Evolutionary conservation across 2,888 invertebrate genomes (phyloP), one percentile per base, ranked within the genome.

Genomic region (Phasia obesa): DNA sequence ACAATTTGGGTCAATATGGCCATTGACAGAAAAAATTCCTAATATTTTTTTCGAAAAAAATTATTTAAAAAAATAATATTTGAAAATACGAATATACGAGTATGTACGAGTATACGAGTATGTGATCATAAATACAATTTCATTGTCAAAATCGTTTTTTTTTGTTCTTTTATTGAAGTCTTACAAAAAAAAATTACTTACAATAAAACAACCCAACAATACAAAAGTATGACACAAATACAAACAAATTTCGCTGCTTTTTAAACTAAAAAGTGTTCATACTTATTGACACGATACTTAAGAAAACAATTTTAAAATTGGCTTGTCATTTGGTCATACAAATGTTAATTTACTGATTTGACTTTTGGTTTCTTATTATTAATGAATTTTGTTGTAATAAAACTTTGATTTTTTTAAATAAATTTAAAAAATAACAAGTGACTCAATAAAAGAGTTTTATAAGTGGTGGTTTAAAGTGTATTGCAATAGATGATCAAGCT

Each of bases 121-220:
- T 17, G 6, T 27, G 4, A 9, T 47, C 17, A 7, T 47, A 13
- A 13, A 60, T 11, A 67, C 57, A 60, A 67, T 51, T 69, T 76
- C 76, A 71, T 42, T 78, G 65, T 71, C 71, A 78, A 65, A 78
- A 17, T 65, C 51, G 42, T 67, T 23, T 76, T 57, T 78, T 51
- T 51, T 71, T 11, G 42, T 78, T 13, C n/a, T n/a, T n/a, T n/a
- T n/a, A n/a, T n/a, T n/a, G n/a, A n/a, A n/a, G n/a, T n/a, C n/a
- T n/a, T n/a, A n/a, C n/a, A n/a, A n/a, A n/a, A n/a, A n/a, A n/a
- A n/a, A n/a, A n/a, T n/a, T n/a, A n/a, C n/a, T n/a, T n/a, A n/a
- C n/a, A n/a, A n/a, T n/a, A n/a, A n/a, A n/a, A n/a, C n/a, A n/a
- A 71, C 17, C 19, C 13, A 11, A 11, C 2, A 35, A 11, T 35